Conservation (phyloP, 2,113 vertebrate species). For the Nothocercus nigrocapillus region DNA sequence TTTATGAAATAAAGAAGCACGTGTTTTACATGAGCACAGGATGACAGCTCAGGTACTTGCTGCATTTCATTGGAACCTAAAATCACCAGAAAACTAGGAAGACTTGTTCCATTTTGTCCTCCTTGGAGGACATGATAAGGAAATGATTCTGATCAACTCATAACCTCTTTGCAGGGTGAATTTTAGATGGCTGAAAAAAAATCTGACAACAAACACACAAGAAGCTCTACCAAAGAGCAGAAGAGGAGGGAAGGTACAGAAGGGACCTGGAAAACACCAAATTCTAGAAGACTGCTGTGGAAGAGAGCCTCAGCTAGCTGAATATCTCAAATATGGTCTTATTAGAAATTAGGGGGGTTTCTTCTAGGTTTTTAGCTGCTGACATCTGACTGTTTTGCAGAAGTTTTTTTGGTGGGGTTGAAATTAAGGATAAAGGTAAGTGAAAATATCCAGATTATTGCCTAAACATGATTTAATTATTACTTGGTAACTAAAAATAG, state of each 20-base stretch:
- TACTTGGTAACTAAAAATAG: background rate
- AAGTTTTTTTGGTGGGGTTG: background rate
- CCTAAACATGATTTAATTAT: background rate
- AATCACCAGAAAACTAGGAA: background rate
- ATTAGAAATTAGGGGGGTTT: background rate
- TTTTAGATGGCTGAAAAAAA: no score
- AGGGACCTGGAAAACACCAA: background rate
- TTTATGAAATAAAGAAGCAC: rapidly evolving
- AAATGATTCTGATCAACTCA: background rate
- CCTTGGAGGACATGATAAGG: background rate
- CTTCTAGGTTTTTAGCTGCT: background rate
- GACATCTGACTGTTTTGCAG: background rate
- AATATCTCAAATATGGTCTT: background rate
- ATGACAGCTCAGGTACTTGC: background rate
- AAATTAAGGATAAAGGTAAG: background rate
- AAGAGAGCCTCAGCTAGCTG: background rate
- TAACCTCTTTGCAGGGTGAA: background rate
- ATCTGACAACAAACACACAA: background rate
- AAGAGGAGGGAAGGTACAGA: background rate
- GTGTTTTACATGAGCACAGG: background rate
- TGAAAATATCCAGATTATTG: background rate
- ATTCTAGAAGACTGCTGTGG: background rate
- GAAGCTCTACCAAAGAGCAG: background rate
- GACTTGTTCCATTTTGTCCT: background rate
- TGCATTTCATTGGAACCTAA: background rate